phyloP scores from a whole-genome alignment of 2,113 vertebrate genomes.

The Ptilorrhoa leucosticta region DNA sequence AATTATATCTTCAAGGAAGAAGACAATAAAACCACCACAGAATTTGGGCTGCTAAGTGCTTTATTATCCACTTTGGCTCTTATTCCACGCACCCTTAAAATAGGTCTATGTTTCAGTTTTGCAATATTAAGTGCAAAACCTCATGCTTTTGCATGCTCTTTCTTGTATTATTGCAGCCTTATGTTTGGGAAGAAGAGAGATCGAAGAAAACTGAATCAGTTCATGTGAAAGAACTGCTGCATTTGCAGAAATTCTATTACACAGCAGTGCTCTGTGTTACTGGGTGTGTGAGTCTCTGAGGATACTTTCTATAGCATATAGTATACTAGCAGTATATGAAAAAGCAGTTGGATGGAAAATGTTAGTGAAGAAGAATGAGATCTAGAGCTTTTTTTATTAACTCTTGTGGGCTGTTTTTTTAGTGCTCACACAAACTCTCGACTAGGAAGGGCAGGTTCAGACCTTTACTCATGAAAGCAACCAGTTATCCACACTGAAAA shows the following conservation, averaged over 20 bases:
- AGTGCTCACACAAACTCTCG: background rate
- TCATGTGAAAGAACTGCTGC: slow-evolving; percentile 3
- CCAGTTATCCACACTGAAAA: background rate
- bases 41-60: background rate
- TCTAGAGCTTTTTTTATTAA: slow-evolving; percentile 10
- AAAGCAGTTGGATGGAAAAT: background rate
- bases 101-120: background rate
- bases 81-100: background rate
- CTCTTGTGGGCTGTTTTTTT: background rate
- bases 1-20: background rate
- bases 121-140: background rate
- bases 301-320: background rate
- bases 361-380: background rate
- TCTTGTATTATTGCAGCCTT: background rate
- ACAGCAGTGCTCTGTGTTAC: background rate
- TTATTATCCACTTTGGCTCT: background rate
- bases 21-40: background rate
- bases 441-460: background rate
- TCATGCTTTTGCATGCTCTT: background rate
- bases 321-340: background rate
- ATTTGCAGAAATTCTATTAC: background rate
- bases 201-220: background rate
- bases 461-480: background rate
- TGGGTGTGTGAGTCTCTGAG: background rate
- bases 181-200: background rate